Evolutionary conservation across 1,140 invertebrate species (phyloP).

Genomic region (Lasioglossum albipes): DNA sequence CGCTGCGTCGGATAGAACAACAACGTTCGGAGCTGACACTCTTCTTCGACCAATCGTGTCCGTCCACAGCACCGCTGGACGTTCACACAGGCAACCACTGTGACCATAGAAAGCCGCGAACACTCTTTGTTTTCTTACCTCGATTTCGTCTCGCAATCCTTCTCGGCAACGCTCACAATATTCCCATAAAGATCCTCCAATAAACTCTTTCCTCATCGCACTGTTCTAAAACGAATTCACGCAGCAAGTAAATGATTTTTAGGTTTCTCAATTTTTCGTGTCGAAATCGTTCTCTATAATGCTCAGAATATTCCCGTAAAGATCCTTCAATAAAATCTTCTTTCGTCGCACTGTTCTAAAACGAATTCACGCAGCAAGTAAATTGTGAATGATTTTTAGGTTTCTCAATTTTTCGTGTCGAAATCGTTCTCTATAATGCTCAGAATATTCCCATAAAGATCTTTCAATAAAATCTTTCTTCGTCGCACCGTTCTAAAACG

Average conservation of each 20-base stretch:
- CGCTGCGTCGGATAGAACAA: slow-evolving; percentile 17
- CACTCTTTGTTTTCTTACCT: not conserved
- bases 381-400: no score
- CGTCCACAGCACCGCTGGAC: not conserved
- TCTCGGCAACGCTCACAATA: not conserved
- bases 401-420: not conserved
- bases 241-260: no score
- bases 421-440: not conserved
- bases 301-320: not conserved
- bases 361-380: no score
- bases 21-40: slow-evolving; percentile 21
- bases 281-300: not conserved
- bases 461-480: no score
- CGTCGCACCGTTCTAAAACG: no score
- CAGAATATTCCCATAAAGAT: not conserved
- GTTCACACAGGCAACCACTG: slow-evolving; percentile 28
- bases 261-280: not conserved
- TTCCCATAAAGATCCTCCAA: no score
- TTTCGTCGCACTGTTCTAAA: no score
- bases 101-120: slow-evolving; percentile 37
- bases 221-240: no score
- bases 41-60: slow-evolving; percentile 28
- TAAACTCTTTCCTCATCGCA: no score
- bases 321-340: no score
- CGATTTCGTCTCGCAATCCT: not conserved